Conservation (phyloP, 1,140 invertebrate species). For the Tachypleus tridentatus region DNA sequence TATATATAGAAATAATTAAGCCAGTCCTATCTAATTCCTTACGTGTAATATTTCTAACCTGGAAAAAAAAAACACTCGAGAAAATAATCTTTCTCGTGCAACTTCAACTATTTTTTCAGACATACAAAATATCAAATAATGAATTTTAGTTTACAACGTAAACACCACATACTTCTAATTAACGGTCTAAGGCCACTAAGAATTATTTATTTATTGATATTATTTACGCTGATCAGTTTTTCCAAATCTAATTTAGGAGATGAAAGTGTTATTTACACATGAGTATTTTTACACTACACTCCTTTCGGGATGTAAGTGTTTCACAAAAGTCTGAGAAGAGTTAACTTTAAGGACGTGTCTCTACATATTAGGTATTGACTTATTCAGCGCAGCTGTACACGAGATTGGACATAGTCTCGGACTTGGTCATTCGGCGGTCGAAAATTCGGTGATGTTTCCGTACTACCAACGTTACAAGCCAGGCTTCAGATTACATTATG, state of each 20-base stretch:
- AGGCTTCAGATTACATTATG: constrained; percentile 35
- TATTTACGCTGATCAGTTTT: neutral
- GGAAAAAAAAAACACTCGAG: no score
- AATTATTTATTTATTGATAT: constrained; percentile 1
- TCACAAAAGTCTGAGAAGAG: neutral
- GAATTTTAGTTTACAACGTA: no score
- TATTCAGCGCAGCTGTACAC: constrained; percentile 39
- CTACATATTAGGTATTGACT: constrained; percentile 33
- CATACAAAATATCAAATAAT: no score
- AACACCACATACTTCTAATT: neutral
- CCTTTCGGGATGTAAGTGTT: neutral
- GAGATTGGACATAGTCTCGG: constrained; percentile 39
- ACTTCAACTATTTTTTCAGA: no score
- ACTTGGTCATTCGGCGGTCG: constrained; percentile 33
- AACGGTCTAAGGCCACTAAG: neutral
- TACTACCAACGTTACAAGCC: constrained; percentile 31
- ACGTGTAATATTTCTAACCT: no score
- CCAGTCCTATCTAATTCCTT: no score
- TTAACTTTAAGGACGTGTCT: neutral
- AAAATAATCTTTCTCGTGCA: no score
- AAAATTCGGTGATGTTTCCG: constrained; percentile 36
- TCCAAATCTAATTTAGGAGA: neutral
- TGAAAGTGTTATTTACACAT: neutral
- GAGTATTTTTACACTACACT: neutral
- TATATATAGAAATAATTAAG: no score